These are phyloP conservation scores for Leuciscus idus DNA, from an alignment of 2,113 vertebrate genomes.

Conservation along the genomic window DNA sequence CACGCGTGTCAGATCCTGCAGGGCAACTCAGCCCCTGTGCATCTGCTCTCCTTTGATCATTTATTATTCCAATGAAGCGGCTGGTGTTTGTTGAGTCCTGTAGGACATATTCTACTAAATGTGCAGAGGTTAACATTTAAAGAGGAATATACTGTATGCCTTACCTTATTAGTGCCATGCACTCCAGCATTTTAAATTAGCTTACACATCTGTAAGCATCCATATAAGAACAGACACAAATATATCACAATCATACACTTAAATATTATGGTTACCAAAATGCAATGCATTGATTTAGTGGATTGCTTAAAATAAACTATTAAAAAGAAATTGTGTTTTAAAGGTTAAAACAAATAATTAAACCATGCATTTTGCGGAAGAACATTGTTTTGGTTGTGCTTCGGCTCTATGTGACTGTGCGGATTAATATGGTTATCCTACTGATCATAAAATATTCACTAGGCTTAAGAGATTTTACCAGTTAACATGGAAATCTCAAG, in stretches of 20 bases:
- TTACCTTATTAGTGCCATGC: neutral
- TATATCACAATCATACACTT: neutral
- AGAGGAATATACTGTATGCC: neutral
- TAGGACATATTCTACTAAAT: constrained; percentile 11
- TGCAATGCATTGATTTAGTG: neutral
- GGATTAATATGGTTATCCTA: too few relatives aligned
- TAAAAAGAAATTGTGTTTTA: neutral
- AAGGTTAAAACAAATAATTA: too few relatives aligned
- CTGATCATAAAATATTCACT: too few relatives aligned
- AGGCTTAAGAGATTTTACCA: too few relatives aligned
- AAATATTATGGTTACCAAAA: neutral
- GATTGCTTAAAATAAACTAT: neutral
- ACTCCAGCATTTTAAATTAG: neutral
- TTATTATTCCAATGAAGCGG: constrained; percentile 43
- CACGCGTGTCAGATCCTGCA: constrained; percentile 52
- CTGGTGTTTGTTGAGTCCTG: neutral
- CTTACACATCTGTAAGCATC: neutral
- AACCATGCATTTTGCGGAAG: too few relatives aligned
- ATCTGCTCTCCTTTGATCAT: constrained; percentile 21
- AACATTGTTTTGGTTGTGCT: too few relatives aligned
- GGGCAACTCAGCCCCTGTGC: constrained; percentile 43
- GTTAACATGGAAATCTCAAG: too few relatives aligned
- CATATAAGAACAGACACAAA: neutral
- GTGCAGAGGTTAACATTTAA: neutral
- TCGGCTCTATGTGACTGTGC: too few relatives aligned